Conservation (phyloP, 2,113 vertebrate genomes). For the Dipodomys stephensi region DNA sequence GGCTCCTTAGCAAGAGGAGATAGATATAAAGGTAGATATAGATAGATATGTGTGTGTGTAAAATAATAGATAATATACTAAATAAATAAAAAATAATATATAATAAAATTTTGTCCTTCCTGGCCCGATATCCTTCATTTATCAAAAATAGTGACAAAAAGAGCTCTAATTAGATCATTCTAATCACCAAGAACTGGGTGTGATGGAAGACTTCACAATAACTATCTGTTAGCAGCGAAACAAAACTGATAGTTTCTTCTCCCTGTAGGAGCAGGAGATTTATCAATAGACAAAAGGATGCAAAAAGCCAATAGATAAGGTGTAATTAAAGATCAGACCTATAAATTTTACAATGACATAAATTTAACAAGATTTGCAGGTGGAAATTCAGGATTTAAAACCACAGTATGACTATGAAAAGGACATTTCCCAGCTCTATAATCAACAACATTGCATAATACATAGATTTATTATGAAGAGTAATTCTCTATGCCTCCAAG, state of each 20-base stretch:
- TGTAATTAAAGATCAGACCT: conserved; percentile 82
- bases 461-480: conserved; percentile 58
- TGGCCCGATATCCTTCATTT: conserved; percentile 79
- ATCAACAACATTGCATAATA: conserved; percentile 65
- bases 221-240: conserved; percentile 79
- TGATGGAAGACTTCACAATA: conserved; percentile 83
- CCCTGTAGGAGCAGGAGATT: conserved; percentile 75
- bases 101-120: conserved; percentile 52
- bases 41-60: no score
- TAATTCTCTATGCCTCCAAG: conserved; percentile 56
- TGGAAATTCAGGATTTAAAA: conserved; percentile 64
- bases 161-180: conserved; percentile 84
- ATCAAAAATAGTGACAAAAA: conserved; percentile 80
- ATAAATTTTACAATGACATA: conserved; percentile 80
- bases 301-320: conserved; percentile 76
- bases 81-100: no score
- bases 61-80: no score
- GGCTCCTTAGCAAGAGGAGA: conserved; percentile 62
- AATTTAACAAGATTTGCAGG: conserved; percentile 75
- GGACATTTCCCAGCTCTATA: background rate
- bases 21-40: background rate
- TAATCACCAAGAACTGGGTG: conserved; percentile 84
- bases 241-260: conserved; percentile 78
- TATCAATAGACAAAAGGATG: conserved; percentile 83
- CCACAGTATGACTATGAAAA: conserved; percentile 81